Evolutionary conservation across 1,140 invertebrate species (phyloP), one percentile per base, ranked within the genome.

Genomic region (Drosophila willistoni): DNA sequence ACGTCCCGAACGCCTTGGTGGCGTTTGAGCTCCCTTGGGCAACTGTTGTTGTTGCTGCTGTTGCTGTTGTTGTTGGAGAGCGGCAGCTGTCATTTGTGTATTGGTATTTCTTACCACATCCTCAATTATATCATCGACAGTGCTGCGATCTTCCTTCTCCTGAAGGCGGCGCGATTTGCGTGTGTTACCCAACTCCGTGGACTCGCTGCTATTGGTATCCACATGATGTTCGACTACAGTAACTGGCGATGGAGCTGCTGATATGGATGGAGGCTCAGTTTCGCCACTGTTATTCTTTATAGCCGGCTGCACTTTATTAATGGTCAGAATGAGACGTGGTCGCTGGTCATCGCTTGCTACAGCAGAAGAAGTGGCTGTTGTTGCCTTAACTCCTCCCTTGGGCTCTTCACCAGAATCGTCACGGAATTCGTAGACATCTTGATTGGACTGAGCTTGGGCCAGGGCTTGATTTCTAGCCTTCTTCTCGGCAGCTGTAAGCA

Each of bases 51-150:
- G 83, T 73, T n/a, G n/a, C n/a, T n/a, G n/a, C 62, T 81, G 72
- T 34, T 78, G 73, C 17, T 62, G 83, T 73, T 39, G 90, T 75
- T 66, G 71, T 9, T 56, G 69, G 17, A 54, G 13, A 62, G 73
- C 62, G 71, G 92, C 57, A 29, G 92, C 44, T 1, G 92, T 29
- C 29, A 29, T 29, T 29, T 29, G 29, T 29, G 29, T 94, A 67
- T 95, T 95, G 9, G 92, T 94, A 71, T 95, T 95, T 72, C 96
- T 94, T 0, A 97, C 94, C 2, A 97, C 96, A 80, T 98, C 97
- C 68, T 98, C 97, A 73, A 98, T 97, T 1, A 96, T 94, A 76
- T 98, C 97, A 92, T 97, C 97, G 1, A 97, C 94, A 0, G 96
- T 96, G 60, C 94, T 96, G 64, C 95, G 93, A 90, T 97, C 96